A percentile compares a stretch with the other conserved stretches of the same genome.
Conservation (phyloP, 2,113 vertebrate species). For the Zosterops japonicus region DNA sequence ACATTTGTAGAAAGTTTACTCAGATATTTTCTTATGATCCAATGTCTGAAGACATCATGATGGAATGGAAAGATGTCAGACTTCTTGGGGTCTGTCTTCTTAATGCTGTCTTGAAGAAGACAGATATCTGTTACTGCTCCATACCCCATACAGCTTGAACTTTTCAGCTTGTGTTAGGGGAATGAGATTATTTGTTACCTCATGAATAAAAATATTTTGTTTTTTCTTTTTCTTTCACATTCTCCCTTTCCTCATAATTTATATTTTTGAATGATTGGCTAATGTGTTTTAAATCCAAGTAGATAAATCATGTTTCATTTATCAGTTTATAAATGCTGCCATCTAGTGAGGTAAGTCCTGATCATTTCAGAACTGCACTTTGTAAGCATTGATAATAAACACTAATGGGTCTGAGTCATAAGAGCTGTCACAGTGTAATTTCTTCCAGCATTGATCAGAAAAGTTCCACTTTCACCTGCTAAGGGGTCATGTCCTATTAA, state of each 20-base stretch:
- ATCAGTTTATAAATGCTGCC: slow-evolving; percentile 64
- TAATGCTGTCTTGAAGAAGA: not conserved
- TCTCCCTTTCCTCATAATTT: not conserved
- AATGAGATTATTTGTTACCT: slow-evolving; percentile 8
- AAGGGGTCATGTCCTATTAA: not conserved
- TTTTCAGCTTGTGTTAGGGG: not conserved
- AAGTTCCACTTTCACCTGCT: slow-evolving; percentile 23
- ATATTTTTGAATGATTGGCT: not conserved
- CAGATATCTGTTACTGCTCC: not conserved
- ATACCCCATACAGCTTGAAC: not conserved
- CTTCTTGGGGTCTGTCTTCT: not conserved
- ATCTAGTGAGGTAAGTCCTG: slow-evolving; percentile 55
- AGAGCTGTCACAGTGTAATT: not conserved
- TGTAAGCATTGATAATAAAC: slow-evolving; percentile 13
- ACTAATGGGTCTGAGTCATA: not conserved
- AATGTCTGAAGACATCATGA: not conserved
- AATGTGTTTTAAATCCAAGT: not conserved
- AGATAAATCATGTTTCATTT: slow-evolving; percentile 20
- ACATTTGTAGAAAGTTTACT: not conserved
- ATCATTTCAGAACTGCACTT: not conserved
- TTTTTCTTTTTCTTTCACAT: not conserved
- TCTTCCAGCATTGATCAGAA: slow-evolving; percentile 12
- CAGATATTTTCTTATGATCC: not conserved
- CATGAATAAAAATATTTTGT: not conserved
- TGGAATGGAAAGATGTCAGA: slow-evolving; percentile 2